These are phyloP conservation scores for Neocrepidodera transversa DNA, from an alignment of 2,888 invertebrate species.

Conservation along the genomic window DNA sequence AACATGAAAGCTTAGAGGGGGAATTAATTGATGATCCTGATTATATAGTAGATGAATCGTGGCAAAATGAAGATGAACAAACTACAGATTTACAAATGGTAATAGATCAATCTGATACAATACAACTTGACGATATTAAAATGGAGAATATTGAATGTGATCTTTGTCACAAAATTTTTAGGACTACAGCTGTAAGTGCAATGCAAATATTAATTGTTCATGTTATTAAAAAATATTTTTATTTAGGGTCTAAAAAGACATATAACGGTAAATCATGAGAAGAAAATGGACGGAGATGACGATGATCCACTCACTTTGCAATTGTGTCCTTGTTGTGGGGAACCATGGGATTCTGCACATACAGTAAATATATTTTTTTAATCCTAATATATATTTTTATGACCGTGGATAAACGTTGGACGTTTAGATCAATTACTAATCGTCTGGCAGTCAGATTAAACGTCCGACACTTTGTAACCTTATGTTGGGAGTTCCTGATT, in stretches of 20 bases:
- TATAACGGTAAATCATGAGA: constrained; percentile 52
- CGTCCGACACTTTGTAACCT: too few relatives aligned
- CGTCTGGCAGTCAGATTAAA: too few relatives aligned
- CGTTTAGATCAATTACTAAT: too few relatives aligned
- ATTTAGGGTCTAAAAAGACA: constrained; percentile 59
- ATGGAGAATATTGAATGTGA: constrained; percentile 48
- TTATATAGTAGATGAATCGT: neutral
- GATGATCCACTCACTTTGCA: constrained; percentile 57
- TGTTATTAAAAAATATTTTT: constrained; percentile 12
- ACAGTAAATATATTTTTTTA: constrained; percentile 55
- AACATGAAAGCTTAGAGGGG: neutral
- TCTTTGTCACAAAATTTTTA: constrained; percentile 52
- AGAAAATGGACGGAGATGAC: constrained; percentile 43
- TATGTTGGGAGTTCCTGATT: too few relatives aligned
- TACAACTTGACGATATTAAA: constrained; percentile 14
- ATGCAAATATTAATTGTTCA: too few relatives aligned
- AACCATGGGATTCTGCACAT: constrained; percentile 65
- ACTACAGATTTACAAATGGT: neutral
- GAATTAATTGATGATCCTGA: constrained; percentile 9
- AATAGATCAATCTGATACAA: constrained; percentile 29
- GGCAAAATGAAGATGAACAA: neutral
- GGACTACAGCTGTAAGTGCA: constrained; percentile 52
- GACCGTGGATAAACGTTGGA: too few relatives aligned
- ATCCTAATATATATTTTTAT: too few relatives aligned
- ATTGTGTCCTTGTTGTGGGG: constrained; percentile 67